Evolutionary conservation across 1,140 invertebrate species (phyloP).

Genomic region (Caerostris darwini): DNA sequence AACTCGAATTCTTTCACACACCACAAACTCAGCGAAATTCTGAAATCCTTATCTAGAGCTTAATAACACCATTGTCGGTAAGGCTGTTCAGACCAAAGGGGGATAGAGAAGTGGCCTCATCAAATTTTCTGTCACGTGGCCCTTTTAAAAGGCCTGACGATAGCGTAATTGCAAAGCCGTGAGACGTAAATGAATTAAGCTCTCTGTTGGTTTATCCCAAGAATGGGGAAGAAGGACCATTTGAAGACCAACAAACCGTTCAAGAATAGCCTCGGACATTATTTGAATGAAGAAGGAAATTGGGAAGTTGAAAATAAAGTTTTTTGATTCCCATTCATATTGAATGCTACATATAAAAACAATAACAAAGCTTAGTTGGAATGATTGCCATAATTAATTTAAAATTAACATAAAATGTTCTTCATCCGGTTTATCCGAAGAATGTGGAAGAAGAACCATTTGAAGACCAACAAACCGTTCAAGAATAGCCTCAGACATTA

Average conservation of each 20-base stretch:
- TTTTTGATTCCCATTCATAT: too few relatives aligned
- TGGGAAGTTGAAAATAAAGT: not conserved
- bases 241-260: not conserved
- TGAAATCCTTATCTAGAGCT: not conserved
- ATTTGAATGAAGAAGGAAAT: not conserved
- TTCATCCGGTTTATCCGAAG: not conserved
- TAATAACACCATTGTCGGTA: not conserved
- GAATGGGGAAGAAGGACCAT: not conserved
- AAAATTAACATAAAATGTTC: too few relatives aligned
- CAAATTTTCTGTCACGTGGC: constrained; percentile 59
- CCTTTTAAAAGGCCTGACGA: constrained; percentile 52
- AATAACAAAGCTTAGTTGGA: too few relatives aligned
- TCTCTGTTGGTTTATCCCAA: not conserved
- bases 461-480: not conserved
- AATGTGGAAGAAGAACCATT: not conserved
- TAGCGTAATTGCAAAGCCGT: constrained; percentile 56
- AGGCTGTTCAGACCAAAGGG: not conserved
- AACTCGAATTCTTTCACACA: not conserved
- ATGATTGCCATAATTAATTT: too few relatives aligned
- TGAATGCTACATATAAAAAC: too few relatives aligned
- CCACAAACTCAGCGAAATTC: constrained; percentile 10
- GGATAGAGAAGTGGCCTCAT: not conserved
- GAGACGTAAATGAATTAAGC: constrained; percentile 61
- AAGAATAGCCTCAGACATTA: not conserved
- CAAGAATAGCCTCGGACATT: not conserved